Evolutionary conservation across 2,113 vertebrate genomes (phyloP).

Genomic region (Arvicanthis niloticus): DNA sequence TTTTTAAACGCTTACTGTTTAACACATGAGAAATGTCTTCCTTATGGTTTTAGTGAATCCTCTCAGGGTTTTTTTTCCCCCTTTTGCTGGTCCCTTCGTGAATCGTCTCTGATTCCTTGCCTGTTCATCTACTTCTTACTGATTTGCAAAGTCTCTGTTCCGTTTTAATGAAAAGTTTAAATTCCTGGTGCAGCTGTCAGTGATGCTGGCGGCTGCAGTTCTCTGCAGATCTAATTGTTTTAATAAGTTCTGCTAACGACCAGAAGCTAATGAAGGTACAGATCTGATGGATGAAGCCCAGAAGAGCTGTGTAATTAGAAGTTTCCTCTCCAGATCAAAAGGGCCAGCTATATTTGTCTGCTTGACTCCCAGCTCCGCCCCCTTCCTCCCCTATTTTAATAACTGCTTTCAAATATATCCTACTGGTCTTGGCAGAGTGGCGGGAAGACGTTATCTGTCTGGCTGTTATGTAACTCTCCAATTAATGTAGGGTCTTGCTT

Average conservation of each 20-base stretch:
- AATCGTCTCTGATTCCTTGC: conserved; percentile 8
- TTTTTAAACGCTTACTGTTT: background rate
- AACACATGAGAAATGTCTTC: background rate
- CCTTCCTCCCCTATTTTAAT: conserved; percentile 2
- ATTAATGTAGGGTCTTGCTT: conserved; percentile 52
- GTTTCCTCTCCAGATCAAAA: conserved; percentile 67
- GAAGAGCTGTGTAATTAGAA: conserved; percentile 67
- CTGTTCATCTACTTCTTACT: conserved; percentile 18
- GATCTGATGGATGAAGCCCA: conserved; percentile 50
- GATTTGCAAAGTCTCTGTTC: conserved; percentile 58
- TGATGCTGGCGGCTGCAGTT: conserved; percentile 67
- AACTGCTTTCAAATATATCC: conserved; percentile 61
- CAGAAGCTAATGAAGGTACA: conserved; percentile 65
- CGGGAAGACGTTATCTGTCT: background rate
- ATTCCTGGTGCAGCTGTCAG: conserved; percentile 67
- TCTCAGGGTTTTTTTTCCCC: background rate
- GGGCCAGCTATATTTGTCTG: conserved; percentile 65
- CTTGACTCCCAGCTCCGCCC: conserved; percentile 18
- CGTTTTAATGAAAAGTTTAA: conserved; percentile 76
- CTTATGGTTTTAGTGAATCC: background rate
- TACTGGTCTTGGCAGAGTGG: background rate
- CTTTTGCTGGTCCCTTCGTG: conserved; percentile 7
- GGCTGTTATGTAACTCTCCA: conserved; percentile 64
- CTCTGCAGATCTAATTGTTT: conserved; percentile 65
- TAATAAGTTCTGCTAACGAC: conserved; percentile 64